phyloP scores from a whole-genome alignment of 2,797 vertebrate genomes.

The Centropyge bicolor region DNA sequence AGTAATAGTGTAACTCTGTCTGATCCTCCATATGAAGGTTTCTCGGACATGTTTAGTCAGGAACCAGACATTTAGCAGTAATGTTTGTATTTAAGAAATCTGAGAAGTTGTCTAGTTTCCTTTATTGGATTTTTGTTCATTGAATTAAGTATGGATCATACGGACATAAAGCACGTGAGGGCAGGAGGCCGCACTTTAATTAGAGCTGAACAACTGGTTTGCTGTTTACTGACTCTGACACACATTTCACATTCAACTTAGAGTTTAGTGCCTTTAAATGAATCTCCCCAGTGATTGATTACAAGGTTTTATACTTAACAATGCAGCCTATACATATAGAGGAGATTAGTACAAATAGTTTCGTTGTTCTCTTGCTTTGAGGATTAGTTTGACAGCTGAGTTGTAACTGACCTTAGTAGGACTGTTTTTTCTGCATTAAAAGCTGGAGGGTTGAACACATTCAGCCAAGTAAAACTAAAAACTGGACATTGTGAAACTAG shows the following conservation, averaged over 20 bases:
- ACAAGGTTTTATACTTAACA: not conserved
- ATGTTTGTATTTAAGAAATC: not conserved
- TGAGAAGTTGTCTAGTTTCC: not conserved
- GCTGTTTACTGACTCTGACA: constrained; percentile 27
- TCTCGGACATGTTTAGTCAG: not conserved
- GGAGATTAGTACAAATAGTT: not conserved
- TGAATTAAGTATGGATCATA: constrained; percentile 27
- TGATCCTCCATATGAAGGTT: not conserved
- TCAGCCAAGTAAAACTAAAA: constrained; percentile 21
- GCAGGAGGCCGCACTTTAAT: constrained; percentile 2
- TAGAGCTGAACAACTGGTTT: constrained; percentile 16
- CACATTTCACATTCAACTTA: not conserved
- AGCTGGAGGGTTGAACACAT: no score
- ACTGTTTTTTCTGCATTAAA: no score
- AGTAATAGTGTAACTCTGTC: not conserved
- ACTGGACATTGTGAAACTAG: not conserved
- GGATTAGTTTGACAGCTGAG: not conserved
- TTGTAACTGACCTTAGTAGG: not conserved
- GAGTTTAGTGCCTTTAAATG: not conserved
- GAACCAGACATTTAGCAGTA: constrained; percentile 4
- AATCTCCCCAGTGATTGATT: not conserved
- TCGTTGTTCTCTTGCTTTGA: not conserved
- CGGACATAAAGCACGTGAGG: constrained; percentile 40
- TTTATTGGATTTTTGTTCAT: constrained; percentile 48
- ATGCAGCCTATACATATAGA: not conserved